Evolutionary conservation across 2,113 vertebrate species (phyloP), one percentile per base, ranked within the genome.

Genomic region (Dendropsophus ebraccatus): DNA sequence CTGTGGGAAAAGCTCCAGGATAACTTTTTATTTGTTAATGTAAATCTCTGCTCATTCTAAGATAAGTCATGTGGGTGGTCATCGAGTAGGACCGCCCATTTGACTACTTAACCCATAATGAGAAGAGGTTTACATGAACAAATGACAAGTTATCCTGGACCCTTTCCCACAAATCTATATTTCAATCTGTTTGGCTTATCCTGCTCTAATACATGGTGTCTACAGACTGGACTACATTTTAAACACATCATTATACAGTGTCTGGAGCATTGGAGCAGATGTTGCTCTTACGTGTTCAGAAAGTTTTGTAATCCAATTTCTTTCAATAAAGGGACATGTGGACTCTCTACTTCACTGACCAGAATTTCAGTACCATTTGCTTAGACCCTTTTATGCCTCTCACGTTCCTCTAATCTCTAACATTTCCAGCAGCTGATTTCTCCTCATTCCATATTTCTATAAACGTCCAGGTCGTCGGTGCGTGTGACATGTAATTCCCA

Each of bases 401-500:
- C 5, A 19, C 2, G 16, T 65, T 65, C n/a, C 60, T 28, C 4
- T 13, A 65, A 16, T 65, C 30, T 67, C 9, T 35, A 67, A 11
- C 1, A 41, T 41, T 16, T 70, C 17, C 67, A 70, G 32, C 30
- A 21, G 67, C 32, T 32, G 45, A 30, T 23, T 76, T 30, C 30
- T 10, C 21, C 70, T 10, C n/a, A 7, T 30, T 76, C 23, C 23
- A 90, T 91, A 0, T 91, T 92, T 88, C 92, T 95, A 89, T 99
- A 99, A 83, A 96, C 94, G 0, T 88, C 90, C 28, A 97, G 87
- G 87, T 98, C 92, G 4, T 94, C 94, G 82, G 92, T 70, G 83
- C 92, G 87, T 75, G 96, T 97, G 87, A 97, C 86, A 1, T 97
- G 93, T 82, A 99, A 87, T 87, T 97, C 95, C 97, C 98, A 99